Evolutionary conservation across 2,888 invertebrate species (phyloP).

Genomic region (Tinea pellionella): DNA sequence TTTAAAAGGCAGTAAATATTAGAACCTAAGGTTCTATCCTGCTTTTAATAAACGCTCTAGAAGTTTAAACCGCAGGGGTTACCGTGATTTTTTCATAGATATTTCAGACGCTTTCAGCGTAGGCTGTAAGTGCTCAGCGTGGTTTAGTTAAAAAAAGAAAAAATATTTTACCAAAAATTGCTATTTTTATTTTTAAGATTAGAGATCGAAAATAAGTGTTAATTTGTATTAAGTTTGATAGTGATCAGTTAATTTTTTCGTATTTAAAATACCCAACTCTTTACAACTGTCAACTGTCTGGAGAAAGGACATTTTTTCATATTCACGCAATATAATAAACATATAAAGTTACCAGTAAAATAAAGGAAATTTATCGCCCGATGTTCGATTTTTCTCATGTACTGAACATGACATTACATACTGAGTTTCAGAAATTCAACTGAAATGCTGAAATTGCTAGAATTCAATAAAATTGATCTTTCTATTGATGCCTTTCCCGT

Average conservation of each 20-base stretch:
- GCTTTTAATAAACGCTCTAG: background rate
- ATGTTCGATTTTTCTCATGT: background rate
- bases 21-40: background rate
- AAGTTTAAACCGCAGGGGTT: background rate
- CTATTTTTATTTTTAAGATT: no score
- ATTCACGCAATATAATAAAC: no score
- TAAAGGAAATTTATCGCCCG: no score
- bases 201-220: no score
- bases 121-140: background rate
- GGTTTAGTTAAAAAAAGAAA: no score
- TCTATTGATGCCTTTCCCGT: background rate
- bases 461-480: background rate
- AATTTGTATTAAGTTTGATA: no score
- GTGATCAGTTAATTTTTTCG: no score
- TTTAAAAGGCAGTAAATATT: background rate
- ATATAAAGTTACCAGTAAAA: no score
- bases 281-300: no score
- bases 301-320: no score
- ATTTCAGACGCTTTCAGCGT: background rate
- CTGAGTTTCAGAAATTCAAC: background rate
- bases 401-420: background rate
- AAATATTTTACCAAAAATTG: no score
- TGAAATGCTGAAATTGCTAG: background rate
- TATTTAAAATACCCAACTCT: no score
- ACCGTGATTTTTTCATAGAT: background rate